Conservation (phyloP, 2,797 vertebrate species). For the Mormyrops boulengeri region DNA sequence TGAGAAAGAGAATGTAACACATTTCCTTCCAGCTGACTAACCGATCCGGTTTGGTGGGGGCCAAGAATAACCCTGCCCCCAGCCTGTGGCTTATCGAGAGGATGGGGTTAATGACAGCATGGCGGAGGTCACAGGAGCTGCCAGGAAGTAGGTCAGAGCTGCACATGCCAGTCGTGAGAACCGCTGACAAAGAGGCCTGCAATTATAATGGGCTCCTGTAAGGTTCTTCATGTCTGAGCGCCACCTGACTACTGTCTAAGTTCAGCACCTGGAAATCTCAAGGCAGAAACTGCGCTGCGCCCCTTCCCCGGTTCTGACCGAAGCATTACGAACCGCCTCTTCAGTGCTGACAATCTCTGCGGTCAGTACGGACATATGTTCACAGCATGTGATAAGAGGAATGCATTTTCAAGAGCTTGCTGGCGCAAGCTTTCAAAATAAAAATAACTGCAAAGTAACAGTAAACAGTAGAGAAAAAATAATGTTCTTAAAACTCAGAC, state of each 20-base stretch:
- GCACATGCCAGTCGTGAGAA: not conserved
- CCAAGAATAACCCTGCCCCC: not conserved
- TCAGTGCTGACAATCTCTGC: not conserved
- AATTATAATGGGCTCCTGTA: not conserved
- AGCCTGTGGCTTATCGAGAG: not conserved
- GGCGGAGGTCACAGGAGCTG: not conserved
- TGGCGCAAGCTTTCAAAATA: not conserved
- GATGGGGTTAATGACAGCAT: not conserved
- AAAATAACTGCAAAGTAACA: not conserved
- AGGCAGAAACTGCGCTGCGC: not conserved
- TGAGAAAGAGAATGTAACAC: not conserved
- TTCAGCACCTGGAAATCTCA: not conserved
- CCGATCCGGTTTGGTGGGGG: not conserved
- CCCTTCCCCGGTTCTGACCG: not conserved
- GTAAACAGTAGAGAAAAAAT: not conserved
- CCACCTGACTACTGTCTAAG: not conserved
- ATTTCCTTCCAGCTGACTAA: not conserved
- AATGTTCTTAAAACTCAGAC: not conserved
- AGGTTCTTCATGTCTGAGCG: not conserved
- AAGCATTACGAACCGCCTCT: not conserved
- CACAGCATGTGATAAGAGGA: not conserved
- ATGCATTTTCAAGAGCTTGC: not conserved
- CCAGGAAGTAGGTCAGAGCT: not conserved
- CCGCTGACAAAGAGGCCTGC: not conserved
- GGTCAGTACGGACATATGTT: not conserved